Percentiles rank a stretch among this genome's conserved stretches.
phyloP scores from a whole-genome alignment of 2,888 invertebrate species.

The Drosophila borborema region DNA sequence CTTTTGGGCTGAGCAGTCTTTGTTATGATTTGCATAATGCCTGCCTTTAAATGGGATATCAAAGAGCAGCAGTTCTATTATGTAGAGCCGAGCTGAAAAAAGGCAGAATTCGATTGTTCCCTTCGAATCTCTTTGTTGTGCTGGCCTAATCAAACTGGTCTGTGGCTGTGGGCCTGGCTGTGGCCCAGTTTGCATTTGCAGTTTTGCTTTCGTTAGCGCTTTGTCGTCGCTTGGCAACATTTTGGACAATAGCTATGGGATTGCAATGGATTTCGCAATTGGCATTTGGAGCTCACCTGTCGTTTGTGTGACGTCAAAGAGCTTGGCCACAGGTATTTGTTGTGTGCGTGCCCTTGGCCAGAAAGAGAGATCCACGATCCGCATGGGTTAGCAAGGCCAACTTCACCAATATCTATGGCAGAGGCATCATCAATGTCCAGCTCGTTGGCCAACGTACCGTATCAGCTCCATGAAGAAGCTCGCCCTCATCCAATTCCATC shows the following conservation, averaged over 20 bases:
- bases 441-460: constrained; percentile 97
- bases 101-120: constrained; percentile 7
- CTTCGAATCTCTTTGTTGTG: constrained; percentile 12
- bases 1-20: neutral
- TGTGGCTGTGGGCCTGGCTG: neutral
- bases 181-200: neutral
- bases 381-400: constrained; percentile 96
- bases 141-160: constrained; percentile 28
- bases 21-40: constrained; percentile 6
- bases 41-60: neutral
- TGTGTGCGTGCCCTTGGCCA: constrained; percentile 92
- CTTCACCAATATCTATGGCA: constrained; percentile 98
- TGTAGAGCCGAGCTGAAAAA: neutral
- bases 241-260: constrained; percentile 23
- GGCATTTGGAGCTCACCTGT: constrained; percentile 87
- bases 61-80: neutral
- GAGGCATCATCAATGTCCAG: constrained; percentile 96
- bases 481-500: constrained; percentile 90
- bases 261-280: constrained; percentile 29
- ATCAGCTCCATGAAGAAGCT: constrained; percentile 98
- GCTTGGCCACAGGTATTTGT: constrained; percentile 94
- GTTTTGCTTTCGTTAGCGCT: constrained; percentile 17
- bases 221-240: constrained; percentile 37
- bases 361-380: constrained; percentile 95
- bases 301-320: constrained; percentile 96